A percentile compares a stretch with the other conserved stretches of the same genome.
phyloP scores from a whole-genome alignment of 2,797 vertebrate genomes.

The Clamator glandarius region DNA sequence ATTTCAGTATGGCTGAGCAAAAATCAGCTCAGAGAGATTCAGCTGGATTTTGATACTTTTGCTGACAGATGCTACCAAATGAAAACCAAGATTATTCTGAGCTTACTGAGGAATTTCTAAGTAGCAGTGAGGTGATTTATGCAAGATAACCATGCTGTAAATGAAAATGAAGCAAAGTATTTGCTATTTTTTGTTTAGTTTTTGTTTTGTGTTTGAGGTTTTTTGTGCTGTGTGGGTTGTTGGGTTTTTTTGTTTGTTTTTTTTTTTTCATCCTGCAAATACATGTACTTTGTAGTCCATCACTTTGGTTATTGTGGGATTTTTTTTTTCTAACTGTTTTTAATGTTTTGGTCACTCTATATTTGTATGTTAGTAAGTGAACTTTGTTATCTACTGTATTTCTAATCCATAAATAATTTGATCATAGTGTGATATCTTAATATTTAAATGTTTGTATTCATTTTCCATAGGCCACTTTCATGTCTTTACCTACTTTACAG shows the following conservation, averaged over 20 bases:
- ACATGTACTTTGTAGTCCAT: neutral
- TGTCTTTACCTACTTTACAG: neutral
- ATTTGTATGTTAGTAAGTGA: neutral
- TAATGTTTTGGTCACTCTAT: neutral
- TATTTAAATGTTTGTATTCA: neutral
- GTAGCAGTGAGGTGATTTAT: neutral
- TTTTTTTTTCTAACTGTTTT: neutral
- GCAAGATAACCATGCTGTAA: neutral
- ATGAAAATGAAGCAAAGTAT: neutral
- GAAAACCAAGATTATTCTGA: neutral
- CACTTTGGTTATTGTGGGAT: neutral
- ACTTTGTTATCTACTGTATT: neutral
- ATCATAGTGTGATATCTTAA: neutral
- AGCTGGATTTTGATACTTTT: neutral
- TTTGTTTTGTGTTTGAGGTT: neutral
- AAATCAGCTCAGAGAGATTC: neutral
- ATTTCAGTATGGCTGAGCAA: neutral
- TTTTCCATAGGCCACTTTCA: neutral
- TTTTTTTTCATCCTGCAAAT: neutral
- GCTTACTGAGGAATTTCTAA: neutral
- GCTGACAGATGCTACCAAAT: neutral
- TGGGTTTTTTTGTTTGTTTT: neutral
- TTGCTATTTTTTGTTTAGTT: neutral
- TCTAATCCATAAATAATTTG: neutral
- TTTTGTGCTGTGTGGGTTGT: too few relatives aligned